Conservation (phyloP, 2,888 invertebrate genomes). For the Tachystola acroxantha region DNA sequence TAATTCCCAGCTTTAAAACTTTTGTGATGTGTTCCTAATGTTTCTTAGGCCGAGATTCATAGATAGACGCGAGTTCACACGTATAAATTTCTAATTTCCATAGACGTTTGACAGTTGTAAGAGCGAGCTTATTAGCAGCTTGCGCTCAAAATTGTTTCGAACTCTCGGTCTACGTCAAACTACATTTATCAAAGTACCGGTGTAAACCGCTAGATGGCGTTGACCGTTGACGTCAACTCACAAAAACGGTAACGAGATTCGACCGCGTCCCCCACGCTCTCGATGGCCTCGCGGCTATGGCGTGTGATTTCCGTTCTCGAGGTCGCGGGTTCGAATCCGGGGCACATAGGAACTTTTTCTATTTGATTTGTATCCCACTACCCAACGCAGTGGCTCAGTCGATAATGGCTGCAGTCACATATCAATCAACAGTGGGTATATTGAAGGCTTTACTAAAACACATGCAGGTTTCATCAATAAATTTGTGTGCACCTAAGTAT, state of each 20-base stretch:
- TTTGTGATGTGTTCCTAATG: no score
- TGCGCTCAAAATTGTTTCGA: no score
- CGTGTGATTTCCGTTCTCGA: neutral
- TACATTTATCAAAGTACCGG: no score
- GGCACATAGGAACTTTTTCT: neutral
- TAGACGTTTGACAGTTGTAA: no score
- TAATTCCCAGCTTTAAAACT: no score
- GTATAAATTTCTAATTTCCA: no score
- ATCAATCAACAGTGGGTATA: slow-evolving; percentile 40
- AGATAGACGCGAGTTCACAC: no score
- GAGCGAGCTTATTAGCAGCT: no score
- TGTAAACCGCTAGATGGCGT: slow-evolving; percentile 6
- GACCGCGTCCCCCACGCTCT: neutral
- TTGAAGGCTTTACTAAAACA: slow-evolving; percentile 56
- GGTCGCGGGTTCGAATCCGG: slow-evolving; percentile 2
- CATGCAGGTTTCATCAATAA: slow-evolving; percentile 45
- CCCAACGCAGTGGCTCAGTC: slow-evolving; percentile 51
- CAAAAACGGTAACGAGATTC: neutral
- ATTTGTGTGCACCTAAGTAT: slow-evolving; percentile 60
- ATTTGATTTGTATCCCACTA: slow-evolving; percentile 29
- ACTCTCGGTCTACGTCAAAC: no score
- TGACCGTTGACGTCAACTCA: neutral
- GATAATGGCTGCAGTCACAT: slow-evolving; percentile 28
- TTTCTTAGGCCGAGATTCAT: no score
- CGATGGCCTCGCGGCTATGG: neutral